phyloP scores from a whole-genome alignment of 2,797 vertebrate species.

The Acrossocheilus wenchowensis region DNA sequence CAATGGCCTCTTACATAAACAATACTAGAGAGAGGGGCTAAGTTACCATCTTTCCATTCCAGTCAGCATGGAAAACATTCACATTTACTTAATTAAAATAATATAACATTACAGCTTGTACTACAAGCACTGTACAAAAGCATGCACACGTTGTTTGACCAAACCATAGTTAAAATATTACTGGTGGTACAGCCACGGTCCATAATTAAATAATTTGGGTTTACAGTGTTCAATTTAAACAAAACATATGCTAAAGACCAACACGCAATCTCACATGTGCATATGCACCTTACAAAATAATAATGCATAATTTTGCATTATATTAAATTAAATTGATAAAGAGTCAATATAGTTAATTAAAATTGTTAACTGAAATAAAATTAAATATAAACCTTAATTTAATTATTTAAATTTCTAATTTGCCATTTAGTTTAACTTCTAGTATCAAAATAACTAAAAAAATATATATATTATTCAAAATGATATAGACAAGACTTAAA shows the following conservation, averaged over 20 bases:
- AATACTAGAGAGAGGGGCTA: conserved; percentile 50
- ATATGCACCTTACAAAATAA: neutral
- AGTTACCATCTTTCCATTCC: conserved; percentile 50
- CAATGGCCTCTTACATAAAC: conserved; percentile 58
- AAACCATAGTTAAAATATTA: neutral
- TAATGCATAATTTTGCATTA: neutral
- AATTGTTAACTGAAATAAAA: neutral
- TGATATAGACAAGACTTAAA: neutral
- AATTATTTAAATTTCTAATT: neutral
- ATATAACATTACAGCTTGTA: neutral
- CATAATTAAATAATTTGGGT: neutral
- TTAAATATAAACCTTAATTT: neutral
- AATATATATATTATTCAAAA: neutral
- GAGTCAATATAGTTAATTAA: neutral
- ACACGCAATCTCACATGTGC: neutral
- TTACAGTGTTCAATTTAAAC: neutral
- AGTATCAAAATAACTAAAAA: neutral
- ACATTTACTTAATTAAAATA: conserved; percentile 21
- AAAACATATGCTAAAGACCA: neutral
- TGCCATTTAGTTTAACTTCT: neutral
- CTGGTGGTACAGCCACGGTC: neutral
- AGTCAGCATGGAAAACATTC: conserved; percentile 44
- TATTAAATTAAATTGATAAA: neutral
- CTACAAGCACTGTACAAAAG: neutral
- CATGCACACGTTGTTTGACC: neutral